Conservation (phyloP, 2,113 vertebrate species). For the human region DNA sequence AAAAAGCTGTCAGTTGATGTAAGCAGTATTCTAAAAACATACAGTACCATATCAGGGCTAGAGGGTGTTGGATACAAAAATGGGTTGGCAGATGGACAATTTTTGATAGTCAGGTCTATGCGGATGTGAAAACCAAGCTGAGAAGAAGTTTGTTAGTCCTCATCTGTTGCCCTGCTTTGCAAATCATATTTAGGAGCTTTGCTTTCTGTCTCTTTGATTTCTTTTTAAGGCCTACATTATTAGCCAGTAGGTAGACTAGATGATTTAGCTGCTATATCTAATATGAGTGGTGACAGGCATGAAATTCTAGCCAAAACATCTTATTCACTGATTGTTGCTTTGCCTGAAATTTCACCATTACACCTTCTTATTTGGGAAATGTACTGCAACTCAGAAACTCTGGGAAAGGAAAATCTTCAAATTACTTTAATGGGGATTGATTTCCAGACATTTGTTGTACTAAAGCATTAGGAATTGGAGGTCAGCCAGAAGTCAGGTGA, state of each 20-base stretch:
- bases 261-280: slow-evolving; percentile 10
- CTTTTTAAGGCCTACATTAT: neutral
- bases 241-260: slow-evolving; percentile 14
- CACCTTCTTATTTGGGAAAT: neutral
- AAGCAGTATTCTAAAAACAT: slow-evolving; percentile 70
- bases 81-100: slow-evolving; percentile 61
- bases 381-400: neutral
- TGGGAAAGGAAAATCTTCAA: neutral
- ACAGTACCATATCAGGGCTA: slow-evolving; percentile 57
- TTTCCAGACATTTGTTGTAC: slow-evolving; percentile 12
- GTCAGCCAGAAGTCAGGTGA: neutral
- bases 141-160: slow-evolving; percentile 46
- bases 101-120: slow-evolving; percentile 58
- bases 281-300: neutral
- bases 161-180: slow-evolving; percentile 28
- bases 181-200: slow-evolving; percentile 51
- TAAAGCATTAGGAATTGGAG: neutral
- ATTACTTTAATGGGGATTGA: neutral
- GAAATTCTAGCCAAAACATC: slow-evolving; percentile 26
- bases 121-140: slow-evolving; percentile 56
- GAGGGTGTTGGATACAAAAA: slow-evolving; percentile 13
- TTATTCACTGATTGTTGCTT: neutral
- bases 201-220: slow-evolving; percentile 39
- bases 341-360: neutral
- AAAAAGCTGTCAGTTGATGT: slow-evolving; percentile 60